phyloP scores from a whole-genome alignment of 2,113 vertebrate genomes.

The Theropithecus gelada region DNA sequence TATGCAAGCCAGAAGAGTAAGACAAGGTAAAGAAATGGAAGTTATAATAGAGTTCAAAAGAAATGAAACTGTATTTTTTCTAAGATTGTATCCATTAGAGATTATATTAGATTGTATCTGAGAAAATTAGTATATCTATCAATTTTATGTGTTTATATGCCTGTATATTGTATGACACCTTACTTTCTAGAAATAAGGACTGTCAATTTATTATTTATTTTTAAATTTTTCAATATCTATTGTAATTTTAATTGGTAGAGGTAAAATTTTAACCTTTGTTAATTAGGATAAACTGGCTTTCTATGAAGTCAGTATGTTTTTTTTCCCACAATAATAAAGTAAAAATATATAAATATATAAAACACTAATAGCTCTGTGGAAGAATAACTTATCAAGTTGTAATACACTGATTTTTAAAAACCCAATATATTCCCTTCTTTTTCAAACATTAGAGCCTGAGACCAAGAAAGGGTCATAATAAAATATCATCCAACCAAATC shows the following conservation, averaged over 20 bases:
- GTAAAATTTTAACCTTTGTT: conserved; percentile 64
- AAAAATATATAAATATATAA: conserved; percentile 64
- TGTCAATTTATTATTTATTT: not conserved
- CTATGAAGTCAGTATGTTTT: conserved; percentile 74
- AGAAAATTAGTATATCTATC: not conserved
- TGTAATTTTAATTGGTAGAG: conserved; percentile 64
- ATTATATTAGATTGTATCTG: not conserved
- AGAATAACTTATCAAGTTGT: conserved; percentile 75
- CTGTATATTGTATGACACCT: not conserved
- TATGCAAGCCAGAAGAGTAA: not conserved
- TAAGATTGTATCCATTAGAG: not conserved
- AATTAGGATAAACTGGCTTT: conserved; percentile 74
- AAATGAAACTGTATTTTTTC: not conserved
- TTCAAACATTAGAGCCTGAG: conserved; percentile 66
- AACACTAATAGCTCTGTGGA: conserved; percentile 34
- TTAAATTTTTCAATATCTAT: conserved; percentile 61
- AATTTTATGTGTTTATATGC: not conserved
- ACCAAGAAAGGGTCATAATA: conserved; percentile 60
- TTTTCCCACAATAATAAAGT: conserved; percentile 75
- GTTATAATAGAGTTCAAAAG: not conserved
- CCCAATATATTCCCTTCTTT: conserved; percentile 62
- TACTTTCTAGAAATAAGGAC: not conserved
- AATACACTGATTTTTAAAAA: conserved; percentile 68
- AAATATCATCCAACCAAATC: conserved; percentile 65
- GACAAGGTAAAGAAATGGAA: not conserved